A percentile compares a stretch with the other conserved stretches of the same genome.
Evolutionary conservation across 1,140 invertebrate species (phyloP).

Genomic region (Laodelphax striatellus): DNA sequence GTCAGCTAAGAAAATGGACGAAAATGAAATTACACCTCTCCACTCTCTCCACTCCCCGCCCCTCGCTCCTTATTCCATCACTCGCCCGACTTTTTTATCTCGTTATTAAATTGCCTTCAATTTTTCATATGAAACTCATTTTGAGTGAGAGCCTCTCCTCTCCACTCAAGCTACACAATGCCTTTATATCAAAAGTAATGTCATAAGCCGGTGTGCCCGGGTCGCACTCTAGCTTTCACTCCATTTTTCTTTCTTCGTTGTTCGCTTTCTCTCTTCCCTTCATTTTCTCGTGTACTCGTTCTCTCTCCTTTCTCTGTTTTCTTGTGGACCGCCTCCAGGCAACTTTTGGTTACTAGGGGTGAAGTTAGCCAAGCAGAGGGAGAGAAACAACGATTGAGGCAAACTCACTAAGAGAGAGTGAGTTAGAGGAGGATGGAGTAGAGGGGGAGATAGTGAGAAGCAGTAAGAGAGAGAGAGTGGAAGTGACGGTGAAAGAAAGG

Average conservation of each 20-base stretch:
- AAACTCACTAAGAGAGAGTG: too few species aligned
- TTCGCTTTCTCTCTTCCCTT: background rate
- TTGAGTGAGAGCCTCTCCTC: background rate
- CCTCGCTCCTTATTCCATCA: background rate
- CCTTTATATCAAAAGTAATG: constrained; percentile 2
- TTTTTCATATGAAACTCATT: constrained; percentile 4
- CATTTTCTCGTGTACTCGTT: too few species aligned
- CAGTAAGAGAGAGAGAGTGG: too few species aligned
- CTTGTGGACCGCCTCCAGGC: background rate
- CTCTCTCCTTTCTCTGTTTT: background rate
- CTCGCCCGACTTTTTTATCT: background rate
- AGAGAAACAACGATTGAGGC: too few species aligned
- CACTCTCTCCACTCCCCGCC: background rate
- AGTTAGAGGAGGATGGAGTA: background rate
- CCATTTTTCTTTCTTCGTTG: background rate
- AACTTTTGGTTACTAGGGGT: too few species aligned
- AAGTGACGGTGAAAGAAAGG: too few species aligned
- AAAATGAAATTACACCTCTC: constrained; percentile 7
- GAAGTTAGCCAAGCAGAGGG: too few species aligned
- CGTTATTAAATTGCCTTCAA: constrained; percentile 5
- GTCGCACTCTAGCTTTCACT: background rate
- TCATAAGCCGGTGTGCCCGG: background rate
- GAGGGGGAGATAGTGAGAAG: too few species aligned
- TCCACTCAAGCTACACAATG: background rate
- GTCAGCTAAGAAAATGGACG: constrained; percentile 6